Evolutionary conservation across 2,113 vertebrate species (phyloP).

Genomic region (Marmota monax): DNA sequence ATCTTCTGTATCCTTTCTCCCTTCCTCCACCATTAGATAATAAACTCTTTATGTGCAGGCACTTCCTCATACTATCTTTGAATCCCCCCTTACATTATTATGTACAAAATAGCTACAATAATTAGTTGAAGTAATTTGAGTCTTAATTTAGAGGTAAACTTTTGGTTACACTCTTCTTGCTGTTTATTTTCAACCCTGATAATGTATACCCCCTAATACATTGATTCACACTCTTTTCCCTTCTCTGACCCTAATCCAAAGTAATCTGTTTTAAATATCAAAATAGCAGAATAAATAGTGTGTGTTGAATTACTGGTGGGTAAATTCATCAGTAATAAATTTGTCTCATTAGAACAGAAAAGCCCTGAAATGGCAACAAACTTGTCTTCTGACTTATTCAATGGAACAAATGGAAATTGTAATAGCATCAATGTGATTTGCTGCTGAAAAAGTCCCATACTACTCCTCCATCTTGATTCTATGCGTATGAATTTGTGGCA

Average conservation of each 20-base stretch:
- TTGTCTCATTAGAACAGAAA: slow-evolving; percentile 32
- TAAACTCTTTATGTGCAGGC: background rate
- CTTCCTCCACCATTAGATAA: background rate
- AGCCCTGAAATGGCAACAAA: slow-evolving; percentile 17
- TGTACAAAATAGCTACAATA: background rate
- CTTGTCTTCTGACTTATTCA: background rate
- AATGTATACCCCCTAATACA: background rate
- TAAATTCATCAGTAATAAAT: background rate
- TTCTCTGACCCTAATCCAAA: background rate
- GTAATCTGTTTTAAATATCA: background rate
- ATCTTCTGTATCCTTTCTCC: background rate
- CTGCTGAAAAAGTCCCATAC: background rate
- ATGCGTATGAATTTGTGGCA: background rate
- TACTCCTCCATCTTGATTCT: background rate
- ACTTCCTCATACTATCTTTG: background rate
- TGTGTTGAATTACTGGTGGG: background rate
- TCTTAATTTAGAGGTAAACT: background rate
- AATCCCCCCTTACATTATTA: background rate
- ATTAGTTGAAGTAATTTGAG: background rate
- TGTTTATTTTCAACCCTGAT: slow-evolving; percentile 6
- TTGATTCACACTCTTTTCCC: background rate
- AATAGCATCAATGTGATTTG: background rate
- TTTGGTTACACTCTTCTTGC: background rate
- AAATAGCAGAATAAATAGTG: background rate
- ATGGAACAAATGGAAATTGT: background rate